phyloP scores from a whole-genome alignment of 2,113 vertebrate genomes.

The Empidonax alnorum region DNA sequence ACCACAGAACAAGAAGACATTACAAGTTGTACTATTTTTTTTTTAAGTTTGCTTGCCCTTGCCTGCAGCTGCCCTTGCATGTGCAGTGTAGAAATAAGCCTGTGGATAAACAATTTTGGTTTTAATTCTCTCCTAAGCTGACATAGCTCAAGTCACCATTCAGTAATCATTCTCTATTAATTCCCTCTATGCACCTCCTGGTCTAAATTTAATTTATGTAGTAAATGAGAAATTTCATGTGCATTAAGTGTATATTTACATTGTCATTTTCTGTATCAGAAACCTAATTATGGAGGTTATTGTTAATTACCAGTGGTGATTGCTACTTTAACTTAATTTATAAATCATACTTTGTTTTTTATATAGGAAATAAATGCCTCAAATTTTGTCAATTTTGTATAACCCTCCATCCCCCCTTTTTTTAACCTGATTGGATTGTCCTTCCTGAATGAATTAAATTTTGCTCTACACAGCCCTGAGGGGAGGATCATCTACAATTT shows the following conservation, averaged over 20 bases:
- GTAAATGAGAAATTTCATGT: constrained; percentile 72
- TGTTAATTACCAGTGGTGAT: constrained; percentile 77
- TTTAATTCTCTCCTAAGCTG: constrained; percentile 60
- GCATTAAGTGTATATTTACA: constrained; percentile 78
- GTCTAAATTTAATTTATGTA: constrained; percentile 75
- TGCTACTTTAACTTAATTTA: constrained; percentile 74
- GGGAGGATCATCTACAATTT: constrained; percentile 79
- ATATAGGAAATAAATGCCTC: constrained; percentile 74
- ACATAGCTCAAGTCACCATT: constrained; percentile 68
- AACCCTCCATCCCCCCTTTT: constrained; percentile 49
- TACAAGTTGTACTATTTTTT: constrained; percentile 51
- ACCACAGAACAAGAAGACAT: constrained; percentile 54
- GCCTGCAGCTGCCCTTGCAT: constrained; percentile 77
- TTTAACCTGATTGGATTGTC: constrained; percentile 71
- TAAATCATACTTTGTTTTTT: constrained; percentile 71
- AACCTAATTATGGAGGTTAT: constrained; percentile 74
- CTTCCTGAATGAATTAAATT: constrained; percentile 72
- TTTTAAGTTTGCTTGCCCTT: constrained; percentile 74
- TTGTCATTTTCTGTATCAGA: constrained; percentile 84
- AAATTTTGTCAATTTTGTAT: constrained; percentile 76
- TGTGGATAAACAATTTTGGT: constrained; percentile 67
- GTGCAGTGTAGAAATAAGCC: constrained; percentile 71
- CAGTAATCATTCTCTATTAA: constrained; percentile 61
- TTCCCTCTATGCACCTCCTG: constrained; percentile 41
- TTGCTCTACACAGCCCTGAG: constrained; percentile 78